Base-by-base conservation (phyloP, 2,888 invertebrate species). In the Pachliopta kotzebuea region DNA sequence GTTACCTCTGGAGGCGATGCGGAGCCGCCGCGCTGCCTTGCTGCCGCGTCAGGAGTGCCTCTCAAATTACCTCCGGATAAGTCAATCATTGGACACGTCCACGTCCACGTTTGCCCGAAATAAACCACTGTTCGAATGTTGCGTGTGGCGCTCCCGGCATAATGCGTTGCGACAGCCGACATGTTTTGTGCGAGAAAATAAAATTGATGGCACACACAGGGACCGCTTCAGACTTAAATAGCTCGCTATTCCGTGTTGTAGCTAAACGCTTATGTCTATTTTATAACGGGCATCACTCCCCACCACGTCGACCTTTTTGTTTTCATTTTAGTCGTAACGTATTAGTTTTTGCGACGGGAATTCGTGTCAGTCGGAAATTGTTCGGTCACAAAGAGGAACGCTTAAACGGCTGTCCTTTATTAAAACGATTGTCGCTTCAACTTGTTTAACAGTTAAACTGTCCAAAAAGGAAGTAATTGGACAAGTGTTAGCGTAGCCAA, bases 131-230 rank as follows among this genome's bases (percentile, higher is more conserved):
- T 84, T 81, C 81, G 78, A 86, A 89, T 85, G 88, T 85, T 86
- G 88, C 88, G 89, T 89, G 90, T 85, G 88, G 87, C 85, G 84
- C 85, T 78, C 84, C 74, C 79, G 76, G 79, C 79, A 86, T 90
- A 89, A 91, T 87, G 88, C 84, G 86, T 81, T 88, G 88, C 87
- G 90, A 90, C 90, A 90, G 86, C 85, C 86, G 84, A 90, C 90
- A 86, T 89, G 90, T 89, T 90, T 88, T 90, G 89, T 86, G 87
- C 88, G 88, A 90, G 90, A 90, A 91, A 90, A 90, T 89, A 90
- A 91, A 90, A 91, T 88, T 86, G 86, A 90, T 89, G 90, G 86
- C 85, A 81, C 84, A 80, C 86, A 82, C 84, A 79, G 80, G 76
- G 83, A 80, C 78, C 78, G 83, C 81, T 85, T 80, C 81, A 79